Percentiles rank a stretch among this genome's conserved stretches.
Conservation (phyloP, 92 coral and sea anemone species). For the Phymanthus crucifer region DNA sequence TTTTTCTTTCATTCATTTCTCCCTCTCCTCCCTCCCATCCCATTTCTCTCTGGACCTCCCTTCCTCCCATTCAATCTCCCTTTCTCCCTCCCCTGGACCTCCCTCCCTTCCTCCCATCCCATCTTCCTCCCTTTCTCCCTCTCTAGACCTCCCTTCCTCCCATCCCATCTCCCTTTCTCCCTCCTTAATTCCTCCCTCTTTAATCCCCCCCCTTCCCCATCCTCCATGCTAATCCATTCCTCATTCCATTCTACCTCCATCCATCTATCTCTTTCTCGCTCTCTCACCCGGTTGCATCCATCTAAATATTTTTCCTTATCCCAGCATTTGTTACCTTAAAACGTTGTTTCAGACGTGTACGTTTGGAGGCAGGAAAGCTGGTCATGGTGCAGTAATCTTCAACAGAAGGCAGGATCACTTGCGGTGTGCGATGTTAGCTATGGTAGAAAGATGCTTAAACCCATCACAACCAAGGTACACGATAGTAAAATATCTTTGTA, state of each 20-base stretch:
- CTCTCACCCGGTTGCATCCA: background rate
- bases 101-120: background rate
- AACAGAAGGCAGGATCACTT: slow-evolving; percentile 91
- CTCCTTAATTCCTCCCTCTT: background rate
- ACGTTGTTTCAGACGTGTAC: slow-evolving; percentile 72
- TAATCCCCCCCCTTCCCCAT: background rate
- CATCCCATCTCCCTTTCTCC: background rate
- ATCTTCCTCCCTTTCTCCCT: background rate
- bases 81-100: no score
- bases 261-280: background rate
- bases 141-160: background rate
- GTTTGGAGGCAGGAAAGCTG: slow-evolving; percentile 90
- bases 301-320: background rate
- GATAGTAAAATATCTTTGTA: background rate
- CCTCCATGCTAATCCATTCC: background rate
- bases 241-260: background rate
- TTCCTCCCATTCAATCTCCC: no score
- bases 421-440: slow-evolving; percentile 89
- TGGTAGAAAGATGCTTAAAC: slow-evolving; percentile 93
- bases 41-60: background rate
- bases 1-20: background rate
- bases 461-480: slow-evolving; percentile 84
- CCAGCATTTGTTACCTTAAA: background rate
- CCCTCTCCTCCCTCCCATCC: background rate
- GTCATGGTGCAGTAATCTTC: slow-evolving; percentile 78